Base-by-base conservation (phyloP, 2,113 vertebrate species). In the Takifugu flavidus region DNA sequence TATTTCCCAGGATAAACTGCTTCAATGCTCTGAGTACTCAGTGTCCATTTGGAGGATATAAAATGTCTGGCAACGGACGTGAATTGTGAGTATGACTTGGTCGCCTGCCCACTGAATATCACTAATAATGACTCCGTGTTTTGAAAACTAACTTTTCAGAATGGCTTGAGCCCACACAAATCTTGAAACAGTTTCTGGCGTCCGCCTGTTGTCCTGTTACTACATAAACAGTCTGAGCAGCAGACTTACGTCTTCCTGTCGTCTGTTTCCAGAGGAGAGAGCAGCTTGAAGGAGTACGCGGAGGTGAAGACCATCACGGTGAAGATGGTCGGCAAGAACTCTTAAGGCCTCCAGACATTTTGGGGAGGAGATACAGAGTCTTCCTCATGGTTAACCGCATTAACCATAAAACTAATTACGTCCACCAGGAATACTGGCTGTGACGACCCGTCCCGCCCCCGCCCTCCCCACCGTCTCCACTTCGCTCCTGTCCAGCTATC, bases 11-110 rank as follows among this genome's bases (percentile, higher is more conserved):
- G 97, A 94, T 99, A 91, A 99, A 99, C 85, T 99, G 97, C 87
- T 99, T 96, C 91, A 99, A 99, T 50, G 97, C 97, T 71, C 90
- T 99, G 89, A 98, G 95, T 87, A 94, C 93, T 79, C 97, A 99
- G 85, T 98, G 96, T 91, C 97, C 97, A 70, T 99, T 99, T 80
- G 97, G 97, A 85, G 97, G 97, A 84, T 99, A 95, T 92, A 99
- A 99, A 90, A 98, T 99, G 97, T 99, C 97, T 84, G 97, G 97
- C 87, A 99, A 97, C 27, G 97, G 97, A 26, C 94, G 97, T 90
- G 97, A 99, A 93, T 94, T 99, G 97, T 99, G 91, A 98, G 97
- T 94, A 88, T 75, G 39, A 70, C 27, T 53, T 73, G 57, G 58
- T 67, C 13, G 6, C 43, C 62, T 59, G 62, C 64, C 76, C n/a